Evolutionary conservation across 2,113 vertebrate genomes (phyloP), one percentile per base, ranked within the genome.

Genomic region (Campylomormyrus numenius): DNA sequence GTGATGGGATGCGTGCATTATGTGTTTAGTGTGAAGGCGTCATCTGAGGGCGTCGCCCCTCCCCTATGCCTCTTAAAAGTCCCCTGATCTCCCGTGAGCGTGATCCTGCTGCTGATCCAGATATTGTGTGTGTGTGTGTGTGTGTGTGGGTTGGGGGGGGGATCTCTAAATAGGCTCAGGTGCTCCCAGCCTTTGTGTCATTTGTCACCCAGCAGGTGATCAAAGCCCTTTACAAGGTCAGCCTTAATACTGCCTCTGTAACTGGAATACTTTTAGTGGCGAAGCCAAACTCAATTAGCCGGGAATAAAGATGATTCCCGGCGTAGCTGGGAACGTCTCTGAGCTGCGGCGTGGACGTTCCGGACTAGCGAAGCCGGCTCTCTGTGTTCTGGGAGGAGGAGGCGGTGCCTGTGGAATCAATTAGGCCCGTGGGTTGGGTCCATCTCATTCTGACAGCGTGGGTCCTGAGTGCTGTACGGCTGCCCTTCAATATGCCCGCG

Each of bases 391-490:
- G 49, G 9, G 49, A 50, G 11, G 86, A 31, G n/a, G 31, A 21
- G n/a, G 42, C 84, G 49, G 13, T 35, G 53, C 46, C 87, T 66
- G 66, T 90, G 89, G 84, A 90, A 52, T 88, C 88, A 86, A 89
- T 90, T 52, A 85, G 87, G 85, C 77, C 85, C 42, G 56, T 46
- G 31, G 88, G 74, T 46, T 74, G 10, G 45, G 91, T 91, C 74
- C 85, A 48, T 48, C 53, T 88, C 77, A 88, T 56, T 88, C 90
- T 93, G 94, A 94, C 89, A 93, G 93, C 91, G 91, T 91, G 62
- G 85, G 66, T 88, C 50, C 49, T 90, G 53, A 11, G 86, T 49
- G 66, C 52, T 39, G 21, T 11, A n/a, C 50, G 1, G 85, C 89
- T 84, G 66, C 66, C 85, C 66, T 87, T 13, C 56, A 27, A 15